Conservation (phyloP, 2,888 invertebrate species). For the Sarcophaga subvicina region DNA sequence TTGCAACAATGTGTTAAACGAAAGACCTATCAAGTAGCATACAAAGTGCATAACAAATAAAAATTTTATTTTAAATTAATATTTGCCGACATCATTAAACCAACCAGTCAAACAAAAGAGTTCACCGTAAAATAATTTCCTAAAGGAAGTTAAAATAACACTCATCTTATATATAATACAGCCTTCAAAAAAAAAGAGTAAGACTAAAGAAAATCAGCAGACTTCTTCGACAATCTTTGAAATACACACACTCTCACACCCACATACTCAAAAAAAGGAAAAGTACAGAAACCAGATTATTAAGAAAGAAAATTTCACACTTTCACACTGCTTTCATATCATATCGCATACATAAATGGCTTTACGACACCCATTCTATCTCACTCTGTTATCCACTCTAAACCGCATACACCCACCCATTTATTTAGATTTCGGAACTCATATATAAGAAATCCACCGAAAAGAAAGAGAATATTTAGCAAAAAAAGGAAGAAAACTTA, state of each 20-base stretch:
- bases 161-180: slow-evolving; percentile 17
- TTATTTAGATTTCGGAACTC: neutral
- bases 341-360: slow-evolving; percentile 44
- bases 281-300: slow-evolving; percentile 47
- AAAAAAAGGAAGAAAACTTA: slow-evolving; percentile 39
- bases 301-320: slow-evolving; percentile 44
- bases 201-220: neutral
- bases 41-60: neutral
- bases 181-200: neutral
- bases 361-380: slow-evolving; percentile 15
- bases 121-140: slow-evolving; percentile 33
- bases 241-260: neutral
- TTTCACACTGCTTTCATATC: slow-evolving; percentile 29
- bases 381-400: no score
- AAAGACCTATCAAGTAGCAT: no score
- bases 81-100: slow-evolving; percentile 6
- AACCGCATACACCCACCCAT: neutral
- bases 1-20: no score
- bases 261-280: neutral
- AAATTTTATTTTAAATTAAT: slow-evolving; percentile 19
- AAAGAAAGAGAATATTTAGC: neutral
- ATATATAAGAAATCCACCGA: slow-evolving; percentile 1
- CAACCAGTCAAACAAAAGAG: neutral
- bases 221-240: neutral
- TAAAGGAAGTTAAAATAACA: slow-evolving; percentile 33